Conservation (phyloP, 2,888 invertebrate genomes). For the Xylota segnis region DNA sequence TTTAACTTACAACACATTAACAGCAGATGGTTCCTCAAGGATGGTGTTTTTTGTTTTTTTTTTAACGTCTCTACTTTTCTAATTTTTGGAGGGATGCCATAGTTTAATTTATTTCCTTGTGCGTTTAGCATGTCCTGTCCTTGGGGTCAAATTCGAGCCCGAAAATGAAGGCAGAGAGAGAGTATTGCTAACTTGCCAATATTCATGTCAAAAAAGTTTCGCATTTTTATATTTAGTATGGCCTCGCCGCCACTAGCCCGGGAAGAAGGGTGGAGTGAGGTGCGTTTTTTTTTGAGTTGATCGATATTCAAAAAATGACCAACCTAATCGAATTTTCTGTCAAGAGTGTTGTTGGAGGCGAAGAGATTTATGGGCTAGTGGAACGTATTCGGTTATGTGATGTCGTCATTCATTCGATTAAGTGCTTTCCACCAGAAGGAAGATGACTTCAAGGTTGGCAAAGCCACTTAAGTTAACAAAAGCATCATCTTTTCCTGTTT, state of each 20-base stretch:
- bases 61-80: conserved; percentile 24
- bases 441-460: conserved; percentile 41
- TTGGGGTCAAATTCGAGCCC: conserved; percentile 43
- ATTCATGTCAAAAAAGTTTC: conserved; percentile 65
- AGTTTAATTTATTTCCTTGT: conserved; percentile 70
- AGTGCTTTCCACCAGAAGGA: conserved; percentile 51
- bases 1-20: conserved; percentile 65
- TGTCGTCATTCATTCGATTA: conserved; percentile 62
- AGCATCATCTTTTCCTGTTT: conserved; percentile 17
- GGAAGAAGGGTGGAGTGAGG: neutral
- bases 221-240: conserved; percentile 3
- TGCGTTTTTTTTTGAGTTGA: conserved; percentile 28
- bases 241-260: too few species aligned
- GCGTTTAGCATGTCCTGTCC: conserved; percentile 61
- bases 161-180: conserved; percentile 1
- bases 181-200: conserved; percentile 68
- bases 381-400: conserved; percentile 8
- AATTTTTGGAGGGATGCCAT: conserved; percentile 64
- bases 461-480: conserved; percentile 57
- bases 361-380: conserved; percentile 40
- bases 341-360: conserved; percentile 38
- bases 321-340: conserved; percentile 67
- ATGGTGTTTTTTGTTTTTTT: neutral
- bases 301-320: conserved; percentile 69
- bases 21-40: conserved; percentile 64